Conservation (phyloP, 1,140 invertebrate genomes). For the Pachypeltis micranthus region DNA sequence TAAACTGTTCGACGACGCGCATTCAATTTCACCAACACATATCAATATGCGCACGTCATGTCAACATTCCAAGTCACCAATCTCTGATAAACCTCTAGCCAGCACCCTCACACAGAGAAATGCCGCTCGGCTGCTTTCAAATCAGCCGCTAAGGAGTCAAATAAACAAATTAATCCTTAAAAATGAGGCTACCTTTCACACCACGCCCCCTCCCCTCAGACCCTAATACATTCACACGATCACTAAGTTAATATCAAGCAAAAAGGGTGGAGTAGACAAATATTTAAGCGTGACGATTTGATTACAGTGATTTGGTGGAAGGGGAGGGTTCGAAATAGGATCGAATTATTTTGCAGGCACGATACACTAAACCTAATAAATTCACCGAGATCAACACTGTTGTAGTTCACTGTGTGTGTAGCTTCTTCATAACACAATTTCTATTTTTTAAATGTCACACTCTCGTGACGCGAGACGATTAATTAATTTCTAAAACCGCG, state of each 20-base stretch:
- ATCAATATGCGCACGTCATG: too few relatives aligned
- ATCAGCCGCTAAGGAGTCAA: background rate
- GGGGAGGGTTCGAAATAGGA: background rate
- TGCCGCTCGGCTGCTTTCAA: background rate
- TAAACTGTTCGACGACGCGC: too few relatives aligned
- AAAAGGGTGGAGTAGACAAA: background rate
- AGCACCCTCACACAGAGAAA: too few relatives aligned
- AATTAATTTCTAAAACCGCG: background rate
- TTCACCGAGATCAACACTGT: background rate
- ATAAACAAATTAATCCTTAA: background rate
- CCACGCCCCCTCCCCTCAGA: background rate
- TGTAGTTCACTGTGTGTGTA: background rate
- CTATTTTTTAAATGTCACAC: background rate
- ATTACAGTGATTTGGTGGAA: background rate
- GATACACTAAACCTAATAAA: conserved; percentile 2
- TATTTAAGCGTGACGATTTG: conserved; percentile 4
- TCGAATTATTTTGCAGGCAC: conserved; percentile 1
- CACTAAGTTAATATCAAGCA: background rate
- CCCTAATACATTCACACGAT: background rate
- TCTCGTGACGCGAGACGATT: background rate
- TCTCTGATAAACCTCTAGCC: background rate
- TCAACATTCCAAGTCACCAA: too few relatives aligned
- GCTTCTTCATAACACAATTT: background rate
- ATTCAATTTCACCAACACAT: too few relatives aligned
- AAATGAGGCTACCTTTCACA: background rate